Base-by-base conservation (phyloP, 1,140 invertebrate species). In the Xylocopa sonorina region DNA sequence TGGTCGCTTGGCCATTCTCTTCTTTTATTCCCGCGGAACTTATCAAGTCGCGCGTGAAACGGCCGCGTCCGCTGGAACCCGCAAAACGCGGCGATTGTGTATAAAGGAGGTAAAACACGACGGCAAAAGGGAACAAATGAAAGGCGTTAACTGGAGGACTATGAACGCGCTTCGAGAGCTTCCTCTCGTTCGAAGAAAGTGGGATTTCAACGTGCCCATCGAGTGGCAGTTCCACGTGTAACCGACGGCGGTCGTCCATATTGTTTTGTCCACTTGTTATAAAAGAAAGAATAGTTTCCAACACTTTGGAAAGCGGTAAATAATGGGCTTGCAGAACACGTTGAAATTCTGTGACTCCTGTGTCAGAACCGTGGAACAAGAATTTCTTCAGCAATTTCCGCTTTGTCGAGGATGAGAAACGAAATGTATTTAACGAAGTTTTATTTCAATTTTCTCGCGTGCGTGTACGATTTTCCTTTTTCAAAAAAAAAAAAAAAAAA, bases 21-120 rank as follows among this genome's bases (percentile, higher is more conserved):
- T n/a, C 29, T 55, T 64, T 78, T 73, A 73, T 73, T 73, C 63
- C 38, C 58, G 18, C 38, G 7, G 41, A 10, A 62, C 73, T 78
- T 78, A 71, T 68, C 46, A 55, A 62, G 27, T 60, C 64, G 43
- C 34, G 27, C 16, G 38, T 48, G 66, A 50, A 58, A 50, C 43
- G 43, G 2, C 27, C 21, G 24, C 14, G 21, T 24, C 10, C 18
- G 34, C 4, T 57, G 50, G 18, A 48, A 43, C 18, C 53, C 14
- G 48, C 12, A 7, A 10, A 34, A 24, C 6, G 18, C 12, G 43
- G 43, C 41, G n/a, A n/a, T 29, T 21, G 34, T n/a, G 38, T 68
- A 68, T 21, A 24, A 32, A n/a, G 27, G 43, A 46, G 41, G 27
- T 1, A 16, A n/a, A 18, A 32, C 6, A 6, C 0, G 29, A 12